Evolutionary conservation across 2,888 invertebrate genomes (phyloP), one percentile per base, ranked within the genome.

Genomic region (Bimastos eiseni): DNA sequence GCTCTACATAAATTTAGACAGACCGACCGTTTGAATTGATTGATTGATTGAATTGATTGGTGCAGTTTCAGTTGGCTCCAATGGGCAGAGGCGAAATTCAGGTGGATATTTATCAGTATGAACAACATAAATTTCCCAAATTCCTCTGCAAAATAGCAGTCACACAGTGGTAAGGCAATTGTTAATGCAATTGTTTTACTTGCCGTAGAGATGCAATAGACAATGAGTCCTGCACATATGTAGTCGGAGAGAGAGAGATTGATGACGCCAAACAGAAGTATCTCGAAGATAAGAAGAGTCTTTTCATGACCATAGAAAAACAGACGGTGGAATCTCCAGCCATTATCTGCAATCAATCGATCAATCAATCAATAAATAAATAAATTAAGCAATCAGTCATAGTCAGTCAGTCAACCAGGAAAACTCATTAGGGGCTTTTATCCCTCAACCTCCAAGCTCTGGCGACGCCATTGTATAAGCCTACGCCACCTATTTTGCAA

Each of bases 241-340:
- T 86, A 86, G 34, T 37, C 37, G 34, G 36, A 3, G 34, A 86
- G 8, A 36, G 0, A 24, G 21, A 86, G 86, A 33, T 86, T 86
- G 86, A 86, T 24, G 37, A 86, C 34, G 19, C 86, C 86, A 37
- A 86, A 86, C 21, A 86, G 86, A 86, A 86, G 86, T 21, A 86
- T 86, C 86, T 86, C 86, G 24, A 86, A 86, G 37, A 86, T 86
- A 8, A 86, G 34, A 4, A 86, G 3, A 34, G 4, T 86, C 37
- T 2, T 86, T 36, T 86, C 86, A 19, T 86, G 86, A 37, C 86
- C 86, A 36, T 86, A 86, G 86, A 86, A 86, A 36, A 86, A 86
- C 19, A 86, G 86, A 24, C 86, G 34, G 17, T 86, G 86, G 37
- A 86, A 86, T 37, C 24, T 36, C 37, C 86, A 70, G 4, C 70